Evolutionary conservation across 2,113 vertebrate species (phyloP), one percentile per base, ranked within the genome.

Genomic region (Perca schrenkii): DNA sequence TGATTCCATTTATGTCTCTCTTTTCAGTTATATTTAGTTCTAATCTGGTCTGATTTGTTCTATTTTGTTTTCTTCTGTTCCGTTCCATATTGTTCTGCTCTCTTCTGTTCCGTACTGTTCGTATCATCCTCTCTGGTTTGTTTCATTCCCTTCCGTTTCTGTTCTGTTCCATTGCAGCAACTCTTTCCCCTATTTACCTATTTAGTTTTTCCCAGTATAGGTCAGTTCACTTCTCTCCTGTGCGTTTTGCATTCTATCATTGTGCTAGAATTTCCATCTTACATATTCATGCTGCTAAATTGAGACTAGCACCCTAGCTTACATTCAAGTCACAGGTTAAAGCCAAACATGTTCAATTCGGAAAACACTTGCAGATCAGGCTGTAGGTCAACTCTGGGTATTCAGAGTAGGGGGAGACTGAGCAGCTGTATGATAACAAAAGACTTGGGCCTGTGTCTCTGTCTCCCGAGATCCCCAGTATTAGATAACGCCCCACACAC

Each of bases 81-180:
- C 40, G 28, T 40, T 56, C 6, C 28, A 22, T 22, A 36, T 43
- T 62, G 15, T 49, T 83, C 68, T 34, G 34, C 34, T 34, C 34
- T 34, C 34, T 34, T 34, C 4, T 40, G n/a, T 40, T 62, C 10
- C 40, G 31, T 22, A 36, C 56, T 62, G 15, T 54, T 83, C 64
- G 47, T 31, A 15, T 67, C 67, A 52, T 50, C 31, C 53, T 52
- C 47, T 63, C 47, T 60, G 58, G 21, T 83, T 78, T 60, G 50
- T 56, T 86, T 84, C 65, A 76, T 70, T 74, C 66, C 47, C 50
- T 22, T 70, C 16, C 3, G 2, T 43, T 75, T 61, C 47, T 56
- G n/a, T 22, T 80, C 28, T 69, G 63, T 86, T 87, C 72, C 64
- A 73, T 46, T 84, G 49, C 19, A 81, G 40, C 49, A 79, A 17